A percentile compares a stretch with the other conserved stretches of the same genome.
These are phyloP conservation scores for Drosophila sucinea DNA, from an alignment of 1,140 invertebrate genomes.

Conservation along the genomic window DNA sequence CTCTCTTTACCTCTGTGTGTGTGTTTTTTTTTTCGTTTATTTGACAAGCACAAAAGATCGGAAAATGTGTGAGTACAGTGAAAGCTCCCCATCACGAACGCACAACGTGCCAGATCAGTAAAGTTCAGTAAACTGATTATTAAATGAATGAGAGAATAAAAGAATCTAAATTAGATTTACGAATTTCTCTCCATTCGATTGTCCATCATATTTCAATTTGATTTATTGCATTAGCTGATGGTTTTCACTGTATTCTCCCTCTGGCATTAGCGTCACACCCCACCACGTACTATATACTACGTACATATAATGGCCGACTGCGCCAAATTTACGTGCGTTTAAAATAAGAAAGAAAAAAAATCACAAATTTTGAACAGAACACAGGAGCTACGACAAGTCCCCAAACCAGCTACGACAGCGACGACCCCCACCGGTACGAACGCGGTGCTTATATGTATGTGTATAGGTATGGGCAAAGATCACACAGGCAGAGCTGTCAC, in stretches of 20 bases:
- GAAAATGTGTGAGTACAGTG: conserved; percentile 40
- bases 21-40: conserved; percentile 24
- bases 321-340: conserved; percentile 74
- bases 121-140: background rate
- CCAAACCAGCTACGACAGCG: conserved; percentile 25
- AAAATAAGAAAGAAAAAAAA: conserved; percentile 54
- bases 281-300: conserved; percentile 25
- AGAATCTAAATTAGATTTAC: background rate
- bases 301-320: conserved; percentile 57
- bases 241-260: conserved; percentile 42
- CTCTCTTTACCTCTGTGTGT: conserved; percentile 23
- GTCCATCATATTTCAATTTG: background rate
- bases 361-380: conserved; percentile 64
- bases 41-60: conserved; percentile 44
- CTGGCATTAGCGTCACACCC: conserved; percentile 37
- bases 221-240: conserved; percentile 1
- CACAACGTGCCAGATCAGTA: conserved; percentile 17
- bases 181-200: too few species aligned
- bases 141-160: conserved; percentile 1
- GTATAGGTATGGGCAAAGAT: conserved; percentile 20
- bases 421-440: conserved; percentile 37
- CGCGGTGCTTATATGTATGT: conserved; percentile 22
- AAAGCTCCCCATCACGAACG: conserved; percentile 18
- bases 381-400: conserved; percentile 29
- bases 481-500: conserved; percentile 37